phyloP scores from a whole-genome alignment of 2,113 vertebrate genomes.

The Sebastes schlegelii region DNA sequence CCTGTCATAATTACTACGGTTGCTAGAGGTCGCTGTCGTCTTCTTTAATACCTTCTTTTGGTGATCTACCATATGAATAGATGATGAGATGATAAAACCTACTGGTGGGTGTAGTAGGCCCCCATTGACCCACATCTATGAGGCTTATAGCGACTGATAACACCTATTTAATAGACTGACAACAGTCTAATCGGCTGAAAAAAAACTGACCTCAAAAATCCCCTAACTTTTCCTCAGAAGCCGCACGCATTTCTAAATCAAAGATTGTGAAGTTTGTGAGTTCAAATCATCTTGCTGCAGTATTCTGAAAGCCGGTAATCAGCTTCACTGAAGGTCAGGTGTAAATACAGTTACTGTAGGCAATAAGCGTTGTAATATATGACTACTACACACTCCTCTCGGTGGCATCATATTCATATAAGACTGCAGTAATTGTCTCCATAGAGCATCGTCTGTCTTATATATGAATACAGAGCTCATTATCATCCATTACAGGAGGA shows the following conservation, averaged over 20 bases:
- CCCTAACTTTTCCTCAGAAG: neutral
- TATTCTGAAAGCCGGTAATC: neutral
- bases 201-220: neutral
- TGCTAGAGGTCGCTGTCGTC: too few relatives aligned
- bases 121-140: too few relatives aligned
- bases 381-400: constrained; percentile 15
- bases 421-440: constrained; percentile 38
- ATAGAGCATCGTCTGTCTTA: constrained; percentile 34
- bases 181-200: neutral
- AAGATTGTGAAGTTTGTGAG: neutral
- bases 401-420: constrained; percentile 21
- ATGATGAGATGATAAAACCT: too few relatives aligned
- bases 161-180: too few relatives aligned
- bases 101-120: too few relatives aligned
- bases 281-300: constrained; percentile 8
- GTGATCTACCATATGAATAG: too few relatives aligned
- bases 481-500: constrained; percentile 54
- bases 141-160: too few relatives aligned
- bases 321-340: neutral
- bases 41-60: too few relatives aligned
- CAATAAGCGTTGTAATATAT: constrained; percentile 11
- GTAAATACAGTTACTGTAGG: neutral
- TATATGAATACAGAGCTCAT: constrained; percentile 52
- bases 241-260: neutral
- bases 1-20: too few relatives aligned